A percentile compares a stretch with the other conserved stretches of the same genome.
phyloP scores from a whole-genome alignment of 2,113 vertebrate species.

The Sapayoa aenigma region DNA sequence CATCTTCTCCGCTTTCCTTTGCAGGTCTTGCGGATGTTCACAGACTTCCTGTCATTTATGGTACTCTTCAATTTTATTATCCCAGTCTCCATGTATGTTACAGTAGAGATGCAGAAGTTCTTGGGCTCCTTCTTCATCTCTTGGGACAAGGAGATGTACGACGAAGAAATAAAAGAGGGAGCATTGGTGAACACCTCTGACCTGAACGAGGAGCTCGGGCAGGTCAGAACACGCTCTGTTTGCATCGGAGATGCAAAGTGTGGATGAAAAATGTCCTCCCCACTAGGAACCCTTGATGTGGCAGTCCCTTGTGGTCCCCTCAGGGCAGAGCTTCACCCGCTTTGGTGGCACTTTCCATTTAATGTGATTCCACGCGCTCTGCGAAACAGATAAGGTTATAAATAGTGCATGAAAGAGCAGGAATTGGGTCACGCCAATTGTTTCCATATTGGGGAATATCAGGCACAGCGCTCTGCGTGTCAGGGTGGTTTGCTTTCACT shows the following conservation, averaged over 20 bases:
- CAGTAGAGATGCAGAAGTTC: constrained; percentile 99
- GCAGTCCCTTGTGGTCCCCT: background rate
- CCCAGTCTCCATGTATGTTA: constrained; percentile 99
- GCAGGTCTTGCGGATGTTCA: constrained; percentile 96
- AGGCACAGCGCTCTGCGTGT: background rate
- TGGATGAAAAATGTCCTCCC: background rate
- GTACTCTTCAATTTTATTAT: constrained; percentile 99
- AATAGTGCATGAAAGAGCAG: constrained; percentile 71
- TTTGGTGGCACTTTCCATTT: constrained; percentile 45
- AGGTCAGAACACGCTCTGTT: constrained; percentile 74
- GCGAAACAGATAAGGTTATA: constrained; percentile 62
- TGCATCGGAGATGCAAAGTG: background rate
- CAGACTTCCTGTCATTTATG: constrained; percentile 98
- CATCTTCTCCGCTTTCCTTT: constrained; percentile 1
- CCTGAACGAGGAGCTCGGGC: constrained; percentile 96
- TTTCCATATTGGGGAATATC: constrained; percentile 57
- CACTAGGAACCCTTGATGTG: constrained; percentile 40
- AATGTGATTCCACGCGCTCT: constrained; percentile 8
- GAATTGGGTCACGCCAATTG: constrained; percentile 60
- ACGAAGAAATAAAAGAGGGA: constrained; percentile 90
- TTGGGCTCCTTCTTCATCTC: constrained; percentile 96
- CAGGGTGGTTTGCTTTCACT: background rate
- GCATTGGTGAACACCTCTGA: constrained; percentile 97
- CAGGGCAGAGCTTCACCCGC: constrained; percentile 26
- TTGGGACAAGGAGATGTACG: constrained; percentile 96